phyloP scores from a whole-genome alignment of 2,797 vertebrate genomes.

The Tragelaphus eurycerus region DNA sequence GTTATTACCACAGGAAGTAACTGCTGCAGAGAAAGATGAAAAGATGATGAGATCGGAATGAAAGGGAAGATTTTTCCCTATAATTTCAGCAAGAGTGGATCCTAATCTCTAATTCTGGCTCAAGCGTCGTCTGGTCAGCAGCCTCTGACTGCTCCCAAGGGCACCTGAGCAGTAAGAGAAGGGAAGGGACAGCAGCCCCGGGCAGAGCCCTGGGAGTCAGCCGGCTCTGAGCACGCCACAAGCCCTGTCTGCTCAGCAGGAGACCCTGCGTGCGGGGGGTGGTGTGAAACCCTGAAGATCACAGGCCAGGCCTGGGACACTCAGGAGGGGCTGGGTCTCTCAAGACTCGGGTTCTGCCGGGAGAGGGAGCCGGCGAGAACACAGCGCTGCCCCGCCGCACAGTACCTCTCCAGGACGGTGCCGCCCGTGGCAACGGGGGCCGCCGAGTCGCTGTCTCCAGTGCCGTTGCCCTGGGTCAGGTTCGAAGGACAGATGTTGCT shows the following conservation, averaged over 20 bases:
- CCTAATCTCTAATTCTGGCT: not conserved
- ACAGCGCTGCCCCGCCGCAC: not conserved
- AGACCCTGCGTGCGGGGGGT: not conserved
- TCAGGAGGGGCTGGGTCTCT: not conserved
- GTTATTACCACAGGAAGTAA: constrained; percentile 13
- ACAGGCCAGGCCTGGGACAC: not conserved
- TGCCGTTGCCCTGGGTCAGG: constrained; percentile 92
- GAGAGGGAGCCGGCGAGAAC: not conserved
- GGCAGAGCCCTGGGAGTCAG: not conserved
- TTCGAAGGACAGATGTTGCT: constrained; percentile 97
- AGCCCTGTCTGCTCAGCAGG: not conserved
- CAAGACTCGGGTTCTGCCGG: not conserved
- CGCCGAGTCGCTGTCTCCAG: constrained; percentile 90
- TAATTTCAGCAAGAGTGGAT: not conserved
- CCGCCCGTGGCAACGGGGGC: constrained; percentile 89
- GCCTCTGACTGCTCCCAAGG: constrained; percentile 6
- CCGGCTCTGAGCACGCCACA: not conserved
- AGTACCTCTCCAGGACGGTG: constrained; percentile 96
- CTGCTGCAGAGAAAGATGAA: constrained; percentile 60
- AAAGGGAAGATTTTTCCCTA: not conserved
- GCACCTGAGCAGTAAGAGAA: not conserved
- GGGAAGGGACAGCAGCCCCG: not conserved
- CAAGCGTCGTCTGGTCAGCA: not conserved
- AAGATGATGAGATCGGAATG: not conserved
- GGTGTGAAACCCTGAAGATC: not conserved